phyloP scores from a whole-genome alignment of 2,797 vertebrate species.

The Clarias pachynema region DNA sequence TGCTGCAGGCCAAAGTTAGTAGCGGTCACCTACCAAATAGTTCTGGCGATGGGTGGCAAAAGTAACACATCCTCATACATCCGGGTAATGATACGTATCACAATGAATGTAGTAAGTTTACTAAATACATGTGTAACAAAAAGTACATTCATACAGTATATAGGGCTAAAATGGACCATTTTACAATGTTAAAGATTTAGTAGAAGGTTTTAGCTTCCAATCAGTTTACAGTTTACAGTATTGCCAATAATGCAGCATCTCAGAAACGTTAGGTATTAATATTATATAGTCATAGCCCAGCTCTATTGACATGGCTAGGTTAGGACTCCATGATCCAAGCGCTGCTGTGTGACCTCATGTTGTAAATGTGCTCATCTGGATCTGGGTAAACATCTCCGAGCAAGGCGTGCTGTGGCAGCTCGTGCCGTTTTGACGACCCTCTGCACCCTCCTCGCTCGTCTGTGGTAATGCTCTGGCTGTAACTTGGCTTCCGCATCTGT shows the following conservation, averaged over 20 bases:
- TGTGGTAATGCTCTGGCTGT: not conserved
- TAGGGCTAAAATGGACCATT: too few species aligned
- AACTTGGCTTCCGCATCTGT: slow-evolving; percentile 10
- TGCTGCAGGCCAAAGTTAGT: slow-evolving; percentile 3
- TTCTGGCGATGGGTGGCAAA: not conserved
- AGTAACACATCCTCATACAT: not conserved
- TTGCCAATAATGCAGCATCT: not conserved
- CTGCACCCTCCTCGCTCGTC: not conserved
- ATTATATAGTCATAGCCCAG: not conserved
- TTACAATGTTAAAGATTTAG: too few species aligned
- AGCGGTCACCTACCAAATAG: not conserved
- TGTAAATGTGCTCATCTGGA: not conserved
- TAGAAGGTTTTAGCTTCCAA: too few species aligned
- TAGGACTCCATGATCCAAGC: not conserved
- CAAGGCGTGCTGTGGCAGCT: not conserved
- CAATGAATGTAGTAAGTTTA: not conserved
- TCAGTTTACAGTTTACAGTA: too few species aligned
- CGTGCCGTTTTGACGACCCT: not conserved
- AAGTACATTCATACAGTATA: too few species aligned
- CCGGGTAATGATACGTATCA: not conserved
- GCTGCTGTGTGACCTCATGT: not conserved
- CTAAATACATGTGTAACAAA: not conserved
- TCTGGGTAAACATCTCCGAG: not conserved
- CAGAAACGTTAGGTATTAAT: not conserved
- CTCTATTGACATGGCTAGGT: not conserved